phyloP scores from a whole-genome alignment of 2,888 invertebrate genomes.

The Campoplex capitator region DNA sequence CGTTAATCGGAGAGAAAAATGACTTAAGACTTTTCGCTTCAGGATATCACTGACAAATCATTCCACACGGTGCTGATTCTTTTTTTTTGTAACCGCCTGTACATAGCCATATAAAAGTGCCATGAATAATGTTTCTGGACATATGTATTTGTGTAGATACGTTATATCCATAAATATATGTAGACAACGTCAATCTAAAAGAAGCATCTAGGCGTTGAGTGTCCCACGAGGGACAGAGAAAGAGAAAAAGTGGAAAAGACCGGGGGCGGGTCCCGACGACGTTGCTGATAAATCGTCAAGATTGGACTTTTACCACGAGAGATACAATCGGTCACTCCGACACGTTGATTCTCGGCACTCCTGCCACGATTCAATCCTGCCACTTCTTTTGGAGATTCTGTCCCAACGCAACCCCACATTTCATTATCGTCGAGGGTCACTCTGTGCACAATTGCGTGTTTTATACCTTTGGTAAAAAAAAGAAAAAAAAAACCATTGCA shows the following conservation, averaged over 20 bases:
- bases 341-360: constrained; percentile 62
- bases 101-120: not conserved
- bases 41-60: not conserved
- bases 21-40: not conserved
- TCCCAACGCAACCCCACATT: constrained; percentile 1
- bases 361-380: constrained; percentile 80
- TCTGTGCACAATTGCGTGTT: not conserved
- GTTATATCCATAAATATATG: constrained; percentile 68
- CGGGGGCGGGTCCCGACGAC: constrained; percentile 72
- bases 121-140: not conserved
- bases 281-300: constrained; percentile 81
- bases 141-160: not conserved
- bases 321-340: constrained; percentile 78
- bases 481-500: not conserved
- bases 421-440: constrained; percentile 20
- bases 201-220: constrained; percentile 72
- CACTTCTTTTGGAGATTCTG: constrained; percentile 60
- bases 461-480: not conserved
- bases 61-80: not conserved
- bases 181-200: constrained; percentile 81
- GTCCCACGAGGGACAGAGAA: constrained; percentile 44
- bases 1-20: not conserved
- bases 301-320: constrained; percentile 77
- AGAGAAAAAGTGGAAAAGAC: constrained; percentile 57
- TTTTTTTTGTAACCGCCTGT: not conserved